These are phyloP conservation scores for Astreopora myriophthalma DNA, from an alignment of 64 coral and sea anemone genomes.

Conservation along the genomic window DNA sequence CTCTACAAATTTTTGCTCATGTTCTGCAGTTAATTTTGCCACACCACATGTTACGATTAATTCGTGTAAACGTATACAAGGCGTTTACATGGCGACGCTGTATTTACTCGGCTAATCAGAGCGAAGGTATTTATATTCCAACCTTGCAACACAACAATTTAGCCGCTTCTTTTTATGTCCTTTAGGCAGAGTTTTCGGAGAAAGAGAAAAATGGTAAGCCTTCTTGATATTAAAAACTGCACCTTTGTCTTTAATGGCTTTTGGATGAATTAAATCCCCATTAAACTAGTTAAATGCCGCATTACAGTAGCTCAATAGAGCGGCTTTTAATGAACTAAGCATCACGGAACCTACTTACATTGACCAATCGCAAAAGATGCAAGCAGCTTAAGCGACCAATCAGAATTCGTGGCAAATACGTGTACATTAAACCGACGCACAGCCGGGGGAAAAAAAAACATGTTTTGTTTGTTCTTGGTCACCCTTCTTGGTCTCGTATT, in stretches of 20 bases:
- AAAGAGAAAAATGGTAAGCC: slow-evolving; percentile 19
- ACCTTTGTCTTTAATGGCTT: neutral
- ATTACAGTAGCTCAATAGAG: neutral
- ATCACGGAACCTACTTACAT: neutral
- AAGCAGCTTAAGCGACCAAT: neutral
- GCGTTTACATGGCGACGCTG: too few relatives aligned
- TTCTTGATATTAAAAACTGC: neutral
- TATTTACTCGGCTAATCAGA: neutral
- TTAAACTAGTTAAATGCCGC: neutral
- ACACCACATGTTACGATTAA: too few relatives aligned
- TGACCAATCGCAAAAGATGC: neutral
- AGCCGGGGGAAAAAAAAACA: too few relatives aligned
- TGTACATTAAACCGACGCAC: neutral
- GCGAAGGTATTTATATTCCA: neutral
- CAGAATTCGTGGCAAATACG: neutral
- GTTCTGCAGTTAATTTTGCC: too few relatives aligned
- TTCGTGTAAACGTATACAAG: too few relatives aligned
- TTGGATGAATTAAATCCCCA: neutral
- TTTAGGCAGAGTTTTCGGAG: neutral
- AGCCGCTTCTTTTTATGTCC: neutral
- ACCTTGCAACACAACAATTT: neutral
- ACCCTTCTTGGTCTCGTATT: neutral
- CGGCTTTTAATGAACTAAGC: neutral
- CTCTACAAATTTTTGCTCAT: neutral
- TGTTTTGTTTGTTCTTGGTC: neutral